Conservation (phyloP, 2,888 invertebrate genomes). For the Troilus luridus region DNA sequence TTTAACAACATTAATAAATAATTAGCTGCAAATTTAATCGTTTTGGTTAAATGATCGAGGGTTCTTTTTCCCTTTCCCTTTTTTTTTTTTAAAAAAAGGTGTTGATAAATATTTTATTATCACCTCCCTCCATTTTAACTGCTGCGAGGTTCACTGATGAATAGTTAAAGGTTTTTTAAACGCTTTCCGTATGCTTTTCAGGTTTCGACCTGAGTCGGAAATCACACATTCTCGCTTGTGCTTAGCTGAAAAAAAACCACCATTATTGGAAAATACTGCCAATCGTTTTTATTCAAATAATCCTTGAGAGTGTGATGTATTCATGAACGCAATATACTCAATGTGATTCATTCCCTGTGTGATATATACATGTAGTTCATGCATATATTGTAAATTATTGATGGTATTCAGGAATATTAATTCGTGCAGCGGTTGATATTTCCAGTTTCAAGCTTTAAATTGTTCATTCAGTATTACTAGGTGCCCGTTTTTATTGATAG, state of each 20-base stretch:
- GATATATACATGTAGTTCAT: too few species aligned
- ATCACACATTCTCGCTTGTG: background rate
- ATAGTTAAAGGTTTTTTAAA: constrained; percentile 15
- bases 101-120: background rate
- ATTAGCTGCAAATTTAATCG: constrained; percentile 11
- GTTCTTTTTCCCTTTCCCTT: background rate
- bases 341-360: too few species aligned
- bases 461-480: too few species aligned
- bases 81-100: background rate
- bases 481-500: too few species aligned
- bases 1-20: background rate
- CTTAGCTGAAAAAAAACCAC: background rate
- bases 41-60: background rate
- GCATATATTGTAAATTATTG: too few species aligned
- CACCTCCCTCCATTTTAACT: constrained; percentile 3
- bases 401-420: too few species aligned
- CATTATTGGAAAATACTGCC: background rate
- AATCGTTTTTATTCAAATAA: background rate
- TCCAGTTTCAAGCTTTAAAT: too few species aligned
- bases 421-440: too few species aligned
- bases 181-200: background rate
- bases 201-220: background rate
- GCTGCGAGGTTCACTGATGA: constrained; percentile 4
- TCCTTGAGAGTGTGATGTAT: too few species aligned
- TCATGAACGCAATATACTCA: too few species aligned